These are phyloP conservation scores for Dasypogon diadema DNA, from an alignment of 2,888 invertebrate species.

Conservation along the genomic window DNA sequence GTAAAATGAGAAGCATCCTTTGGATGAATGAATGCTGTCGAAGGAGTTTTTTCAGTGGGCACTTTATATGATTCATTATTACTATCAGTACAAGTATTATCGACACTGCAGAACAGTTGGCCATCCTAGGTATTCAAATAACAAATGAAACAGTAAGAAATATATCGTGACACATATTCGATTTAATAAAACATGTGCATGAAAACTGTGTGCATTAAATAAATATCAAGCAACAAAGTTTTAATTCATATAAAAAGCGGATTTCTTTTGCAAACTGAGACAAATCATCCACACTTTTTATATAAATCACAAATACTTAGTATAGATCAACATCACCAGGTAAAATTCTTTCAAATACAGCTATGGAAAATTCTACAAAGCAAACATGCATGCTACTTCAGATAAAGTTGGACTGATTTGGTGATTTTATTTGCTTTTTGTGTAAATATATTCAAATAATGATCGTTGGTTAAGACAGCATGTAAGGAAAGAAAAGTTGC, in stretches of 20 bases:
- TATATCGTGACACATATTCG: not conserved
- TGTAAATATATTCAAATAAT: not conserved
- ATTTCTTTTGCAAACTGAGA: too few relatives aligned
- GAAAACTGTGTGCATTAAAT: conserved; percentile 26
- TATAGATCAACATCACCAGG: not conserved
- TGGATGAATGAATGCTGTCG: conserved; percentile 46
- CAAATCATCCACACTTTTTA: not conserved
- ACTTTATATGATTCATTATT: conserved; percentile 57
- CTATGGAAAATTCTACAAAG: not conserved
- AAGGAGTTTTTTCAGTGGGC: conserved; percentile 52
- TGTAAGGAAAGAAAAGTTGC: too few relatives aligned
- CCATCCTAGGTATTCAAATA: conserved; percentile 57
- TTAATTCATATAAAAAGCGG: not conserved
- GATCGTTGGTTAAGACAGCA: not conserved
- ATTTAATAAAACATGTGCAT: conserved; percentile 29
- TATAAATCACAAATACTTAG: not conserved
- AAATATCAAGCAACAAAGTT: conserved; percentile 14
- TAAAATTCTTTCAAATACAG: too few relatives aligned
- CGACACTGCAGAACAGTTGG: conserved; percentile 59
- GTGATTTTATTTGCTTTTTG: not conserved
- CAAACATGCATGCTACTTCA: not conserved
- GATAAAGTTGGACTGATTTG: not conserved
- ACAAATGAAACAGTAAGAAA: conserved; percentile 43
- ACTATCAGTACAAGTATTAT: conserved; percentile 58
- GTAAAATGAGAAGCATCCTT: conserved; percentile 51